Percentiles rank a stretch among this genome's conserved stretches.
Conservation (phyloP, 2,113 vertebrate species). For the Oriolus oriolus region DNA sequence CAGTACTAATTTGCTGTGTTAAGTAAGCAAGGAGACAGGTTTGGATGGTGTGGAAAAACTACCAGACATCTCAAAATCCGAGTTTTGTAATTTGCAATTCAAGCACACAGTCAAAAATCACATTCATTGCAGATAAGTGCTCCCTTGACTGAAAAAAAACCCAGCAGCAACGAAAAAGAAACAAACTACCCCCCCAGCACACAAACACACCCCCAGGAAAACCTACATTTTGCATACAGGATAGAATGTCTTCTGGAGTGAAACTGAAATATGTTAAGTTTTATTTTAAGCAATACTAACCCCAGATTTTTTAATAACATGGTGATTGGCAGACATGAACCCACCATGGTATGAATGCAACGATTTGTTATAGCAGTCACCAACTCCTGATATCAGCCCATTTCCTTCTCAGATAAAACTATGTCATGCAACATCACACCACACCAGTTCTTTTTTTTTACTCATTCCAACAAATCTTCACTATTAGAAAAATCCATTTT, state of each 20-base stretch:
- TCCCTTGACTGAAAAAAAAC: neutral
- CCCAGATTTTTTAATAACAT: neutral
- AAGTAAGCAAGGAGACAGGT: neutral
- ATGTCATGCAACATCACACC: neutral
- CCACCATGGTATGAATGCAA: neutral
- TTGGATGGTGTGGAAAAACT: neutral
- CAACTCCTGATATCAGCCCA: neutral
- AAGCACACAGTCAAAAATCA: neutral
- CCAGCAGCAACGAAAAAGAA: neutral
- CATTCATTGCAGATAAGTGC: neutral
- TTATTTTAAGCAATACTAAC: neutral
- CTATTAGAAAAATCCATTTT: neutral
- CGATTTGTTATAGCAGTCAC: neutral
- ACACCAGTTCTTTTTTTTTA: neutral
- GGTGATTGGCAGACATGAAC: neutral
- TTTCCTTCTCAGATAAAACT: neutral
- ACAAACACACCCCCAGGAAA: neutral
- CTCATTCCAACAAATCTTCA: neutral
- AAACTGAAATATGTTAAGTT: neutral
- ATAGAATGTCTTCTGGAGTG: neutral
- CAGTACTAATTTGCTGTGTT: neutral
- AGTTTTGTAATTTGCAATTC: neutral
- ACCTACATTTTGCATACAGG: neutral
- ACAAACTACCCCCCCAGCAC: accelerated
- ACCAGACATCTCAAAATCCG: neutral